These are phyloP conservation scores for Drosophila sulfurigaster DNA, from an alignment of 1,140 invertebrate species.

Conservation along the genomic window DNA sequence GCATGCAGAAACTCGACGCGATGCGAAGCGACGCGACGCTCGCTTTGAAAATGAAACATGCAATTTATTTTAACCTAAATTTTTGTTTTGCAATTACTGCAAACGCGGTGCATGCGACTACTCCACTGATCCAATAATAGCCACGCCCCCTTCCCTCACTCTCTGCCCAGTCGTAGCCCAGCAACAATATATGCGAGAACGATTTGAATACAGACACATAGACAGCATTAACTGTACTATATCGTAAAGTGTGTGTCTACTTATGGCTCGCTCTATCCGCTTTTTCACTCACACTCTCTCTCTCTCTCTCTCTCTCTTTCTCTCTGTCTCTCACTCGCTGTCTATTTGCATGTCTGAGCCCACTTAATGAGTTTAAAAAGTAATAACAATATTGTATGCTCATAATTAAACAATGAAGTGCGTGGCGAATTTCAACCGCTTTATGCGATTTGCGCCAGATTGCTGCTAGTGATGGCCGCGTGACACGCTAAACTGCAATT, in stretches of 20 bases:
- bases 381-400: constrained; percentile 40
- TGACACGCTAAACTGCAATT: neutral
- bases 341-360: constrained; percentile 7
- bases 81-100: constrained; percentile 60
- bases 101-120: constrained; percentile 36
- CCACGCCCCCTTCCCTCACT: neutral
- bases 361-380: constrained; percentile 44
- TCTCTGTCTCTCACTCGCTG: neutral
- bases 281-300: neutral
- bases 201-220: neutral
- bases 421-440: constrained; percentile 14
- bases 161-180: neutral
- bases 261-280: constrained; percentile 8
- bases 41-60: constrained; percentile 64
- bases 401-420: constrained; percentile 35
- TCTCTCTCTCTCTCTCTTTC: constrained; percentile 4
- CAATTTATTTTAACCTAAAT: constrained; percentile 78
- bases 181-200: neutral
- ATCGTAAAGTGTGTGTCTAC: neutral
- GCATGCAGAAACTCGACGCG: constrained; percentile 47
- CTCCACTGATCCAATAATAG: constrained; percentile 31
- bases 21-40: constrained; percentile 8
- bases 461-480: constrained; percentile 37
- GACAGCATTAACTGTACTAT: constrained; percentile 9
- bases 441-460: constrained; percentile 21